Percentiles rank a stretch among this genome's conserved stretches.
Evolutionary conservation across 2,113 vertebrate genomes (phyloP).

Genomic region (Lonchura striata): DNA sequence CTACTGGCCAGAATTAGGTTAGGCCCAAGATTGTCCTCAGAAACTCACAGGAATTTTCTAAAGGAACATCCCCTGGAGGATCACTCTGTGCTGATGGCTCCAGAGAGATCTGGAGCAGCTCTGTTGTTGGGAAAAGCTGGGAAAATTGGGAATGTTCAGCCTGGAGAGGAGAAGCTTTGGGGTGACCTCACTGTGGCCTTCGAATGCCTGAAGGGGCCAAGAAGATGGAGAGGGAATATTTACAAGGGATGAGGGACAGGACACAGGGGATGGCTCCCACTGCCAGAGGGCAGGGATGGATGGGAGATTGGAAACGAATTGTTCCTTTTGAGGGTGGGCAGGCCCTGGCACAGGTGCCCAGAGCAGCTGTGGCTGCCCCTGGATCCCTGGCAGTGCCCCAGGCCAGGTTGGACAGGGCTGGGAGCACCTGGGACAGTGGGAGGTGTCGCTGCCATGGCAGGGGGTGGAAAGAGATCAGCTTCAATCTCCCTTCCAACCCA

Average conservation of each 20-base stretch:
- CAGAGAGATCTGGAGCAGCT: neutral
- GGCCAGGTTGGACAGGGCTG: neutral
- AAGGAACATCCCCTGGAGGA: neutral
- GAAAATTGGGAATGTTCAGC: neutral
- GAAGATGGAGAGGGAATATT: neutral
- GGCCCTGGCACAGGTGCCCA: neutral
- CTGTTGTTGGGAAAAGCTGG: neutral
- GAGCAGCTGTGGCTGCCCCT: neutral
- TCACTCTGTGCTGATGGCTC: neutral
- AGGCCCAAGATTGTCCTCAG: neutral
- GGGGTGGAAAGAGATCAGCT: fast-evolving
- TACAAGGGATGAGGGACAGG: fast-evolving
- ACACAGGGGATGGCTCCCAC: neutral
- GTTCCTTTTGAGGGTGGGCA: neutral
- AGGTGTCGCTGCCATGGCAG: neutral
- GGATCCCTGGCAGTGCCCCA: neutral
- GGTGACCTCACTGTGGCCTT: fast-evolving
- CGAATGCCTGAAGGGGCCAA: fast-evolving
- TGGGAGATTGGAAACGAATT: neutral
- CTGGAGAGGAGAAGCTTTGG: neutral
- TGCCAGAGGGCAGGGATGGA: neutral
- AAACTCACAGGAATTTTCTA: neutral
- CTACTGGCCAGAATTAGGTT: neutral
- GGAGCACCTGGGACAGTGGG: neutral
- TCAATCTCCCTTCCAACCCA: neutral